Base-by-base conservation (phyloP, 1,140 invertebrate genomes). In the Ceratitis capitata region DNA sequence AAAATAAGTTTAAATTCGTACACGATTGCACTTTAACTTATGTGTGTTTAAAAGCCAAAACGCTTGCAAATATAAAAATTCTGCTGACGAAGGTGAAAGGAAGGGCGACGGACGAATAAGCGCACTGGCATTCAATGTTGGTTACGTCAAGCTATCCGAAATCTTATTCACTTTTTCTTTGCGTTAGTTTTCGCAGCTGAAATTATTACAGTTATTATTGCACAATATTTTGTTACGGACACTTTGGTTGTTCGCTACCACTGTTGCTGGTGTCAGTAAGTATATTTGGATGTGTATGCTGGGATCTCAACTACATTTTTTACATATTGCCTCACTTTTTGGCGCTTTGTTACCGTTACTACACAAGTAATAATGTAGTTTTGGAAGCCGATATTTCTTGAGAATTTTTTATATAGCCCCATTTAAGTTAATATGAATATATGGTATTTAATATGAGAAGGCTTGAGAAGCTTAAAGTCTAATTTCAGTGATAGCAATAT, bases 1-100 rank as follows among this genome's bases (percentile, higher is more conserved):
- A n/a, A n/a, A n/a, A n/a, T n/a, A n/a, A n/a, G n/a, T n/a, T n/a
- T n/a, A n/a, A n/a, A n/a, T n/a, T n/a, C 16, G 14, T 53, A 53
- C 51, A 53, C 16, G 51, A n/a, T n/a, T n/a, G n/a, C n/a, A n/a
- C n/a, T n/a, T n/a, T n/a, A n/a, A n/a, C n/a, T n/a, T n/a, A n/a
- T n/a, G 32, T 7, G 61, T 47, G 6, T 39, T 45, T 78, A 23
- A 69, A 26, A n/a, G 39, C 39, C 35, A 78, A 56, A 78, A 78
- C 69, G 32, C 39, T 78, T 78, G 69, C 69, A 45, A 78, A n/a
- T n/a, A n/a, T 78, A 78, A 78, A 78, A 78, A 26, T 23, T 12
- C 19, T 26, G 19, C n/a, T n/a, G n/a, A n/a, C n/a, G n/a, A n/a
- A n/a, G n/a, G n/a, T n/a, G n/a, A n/a, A n/a, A n/a, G n/a, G 26